These are phyloP conservation scores for Hydrotaea diabolus DNA, from an alignment of 2,888 invertebrate species.

Conservation along the genomic window DNA sequence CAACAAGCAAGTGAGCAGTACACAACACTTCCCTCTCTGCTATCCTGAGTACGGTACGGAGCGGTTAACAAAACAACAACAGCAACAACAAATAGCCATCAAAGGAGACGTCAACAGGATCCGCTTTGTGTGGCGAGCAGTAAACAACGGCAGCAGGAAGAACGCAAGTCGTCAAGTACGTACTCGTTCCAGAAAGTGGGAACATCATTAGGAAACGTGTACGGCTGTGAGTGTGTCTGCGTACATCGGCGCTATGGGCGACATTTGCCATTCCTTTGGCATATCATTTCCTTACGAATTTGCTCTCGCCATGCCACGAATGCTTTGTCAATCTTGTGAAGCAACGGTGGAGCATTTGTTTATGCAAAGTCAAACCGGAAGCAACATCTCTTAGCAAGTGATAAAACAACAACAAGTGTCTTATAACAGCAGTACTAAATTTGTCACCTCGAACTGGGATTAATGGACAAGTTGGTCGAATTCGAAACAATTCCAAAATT, in stretches of 20 bases:
- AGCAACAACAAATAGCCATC: neutral
- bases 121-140: neutral
- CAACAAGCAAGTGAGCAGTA: conserved; percentile 39
- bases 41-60: neutral
- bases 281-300: conserved; percentile 29
- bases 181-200: conserved; percentile 3
- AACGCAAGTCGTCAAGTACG: neutral
- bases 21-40: conserved; percentile 32
- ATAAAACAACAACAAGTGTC: conserved; percentile 27
- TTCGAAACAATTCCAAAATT: no score
- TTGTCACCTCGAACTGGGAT: neutral
- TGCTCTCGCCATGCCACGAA: conserved; percentile 9
- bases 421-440: neutral
- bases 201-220: conserved; percentile 33
- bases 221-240: neutral
- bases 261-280: conserved; percentile 38
- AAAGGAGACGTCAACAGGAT: neutral
- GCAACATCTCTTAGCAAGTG: conserved; percentile 4
- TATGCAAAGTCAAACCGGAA: conserved; percentile 21
- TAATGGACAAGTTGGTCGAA: neutral
- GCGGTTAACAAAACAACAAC: neutral
- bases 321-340: conserved; percentile 1
- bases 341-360: neutral
- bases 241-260: conserved; percentile 5
- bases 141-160: conserved; percentile 6